Evolutionary conservation across 2,888 invertebrate species (phyloP), one percentile per base, ranked within the genome.

Genomic region (Noctua janthe): DNA sequence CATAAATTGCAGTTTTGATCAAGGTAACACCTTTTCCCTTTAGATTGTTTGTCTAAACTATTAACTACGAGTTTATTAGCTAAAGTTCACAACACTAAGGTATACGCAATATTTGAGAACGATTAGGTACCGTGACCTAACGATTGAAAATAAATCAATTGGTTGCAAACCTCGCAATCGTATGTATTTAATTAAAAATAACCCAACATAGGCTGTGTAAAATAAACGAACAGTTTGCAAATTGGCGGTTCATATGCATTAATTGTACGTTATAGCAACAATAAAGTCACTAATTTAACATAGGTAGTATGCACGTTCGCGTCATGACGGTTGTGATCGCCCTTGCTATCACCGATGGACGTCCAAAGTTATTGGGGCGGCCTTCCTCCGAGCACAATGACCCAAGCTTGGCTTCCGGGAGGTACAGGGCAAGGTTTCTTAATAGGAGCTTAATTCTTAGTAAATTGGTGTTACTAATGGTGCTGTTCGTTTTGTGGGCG

Each of bases 301-400:
- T 88, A 39, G 39, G 39, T 39, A 80, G 80, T 72, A 82, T 80
- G 13, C 13, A 71, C 72, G 81, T 87, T 82, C 83, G 67, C 72
- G 67, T 80, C 77, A 75, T 75, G 73, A 66, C 72, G 73, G 84
- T 84, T 88, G 77, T 82, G 84, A 81, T 82, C 84, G 92, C 91
- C 92, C 92, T 92, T 92, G 92, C 92, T 92, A 90, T 91, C 91
- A 89, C 92, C 87, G 85, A 88, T 88, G 86, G 84, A 78, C 74
- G 81, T 73, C 87, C 91, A 92, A 92, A 92, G 92, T 90, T 85
- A 83, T 72, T 71, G 69, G 72, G 66, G 77, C 85, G 90, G 87
- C 92, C 92, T 92, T 91, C 89, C 82, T 84, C 59, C 77, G 87
- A 91, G 93, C 91, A 89, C 93, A 93, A 90, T 91, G 92, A 92